These are phyloP conservation scores for Leucoptera coffeella DNA, from an alignment of 2,888 invertebrate species.

Conservation along the genomic window DNA sequence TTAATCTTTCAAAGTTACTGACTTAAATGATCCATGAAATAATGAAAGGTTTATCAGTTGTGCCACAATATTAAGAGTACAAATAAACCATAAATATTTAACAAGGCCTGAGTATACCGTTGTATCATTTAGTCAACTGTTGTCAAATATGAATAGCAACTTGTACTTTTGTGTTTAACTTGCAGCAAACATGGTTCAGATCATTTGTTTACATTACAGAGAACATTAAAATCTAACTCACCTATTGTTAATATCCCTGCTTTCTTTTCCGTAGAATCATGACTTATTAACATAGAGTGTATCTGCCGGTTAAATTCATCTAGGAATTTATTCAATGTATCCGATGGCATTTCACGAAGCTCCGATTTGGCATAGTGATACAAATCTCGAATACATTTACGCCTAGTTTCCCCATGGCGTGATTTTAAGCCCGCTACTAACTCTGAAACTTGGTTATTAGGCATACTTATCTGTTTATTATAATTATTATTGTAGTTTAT, in stretches of 20 bases:
- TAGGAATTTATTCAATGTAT: slow-evolving; percentile 78
- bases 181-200: too few species aligned
- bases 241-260: slow-evolving; percentile 91
- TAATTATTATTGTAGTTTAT: background rate
- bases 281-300: slow-evolving; percentile 87
- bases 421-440: slow-evolving; percentile 84
- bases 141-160: too few species aligned
- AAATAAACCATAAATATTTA: background rate
- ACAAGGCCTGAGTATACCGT: background rate
- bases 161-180: too few species aligned
- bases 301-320: slow-evolving; percentile 94
- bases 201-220: too few species aligned
- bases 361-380: slow-evolving; percentile 86
- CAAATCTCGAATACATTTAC: slow-evolving; percentile 81
- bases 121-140: too few species aligned
- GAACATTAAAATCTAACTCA: slow-evolving; percentile 24
- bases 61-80: too few species aligned
- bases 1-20: too few species aligned
- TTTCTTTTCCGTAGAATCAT: slow-evolving; percentile 88
- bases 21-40: too few species aligned
- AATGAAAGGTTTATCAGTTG: too few species aligned
- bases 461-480: slow-evolving; percentile 14
- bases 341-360: slow-evolving; percentile 79
- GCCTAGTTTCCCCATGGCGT: slow-evolving; percentile 75
- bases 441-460: slow-evolving; percentile 56